phyloP scores from a whole-genome alignment of 1,140 invertebrate species.

The Rhopalosiphum maidis region DNA sequence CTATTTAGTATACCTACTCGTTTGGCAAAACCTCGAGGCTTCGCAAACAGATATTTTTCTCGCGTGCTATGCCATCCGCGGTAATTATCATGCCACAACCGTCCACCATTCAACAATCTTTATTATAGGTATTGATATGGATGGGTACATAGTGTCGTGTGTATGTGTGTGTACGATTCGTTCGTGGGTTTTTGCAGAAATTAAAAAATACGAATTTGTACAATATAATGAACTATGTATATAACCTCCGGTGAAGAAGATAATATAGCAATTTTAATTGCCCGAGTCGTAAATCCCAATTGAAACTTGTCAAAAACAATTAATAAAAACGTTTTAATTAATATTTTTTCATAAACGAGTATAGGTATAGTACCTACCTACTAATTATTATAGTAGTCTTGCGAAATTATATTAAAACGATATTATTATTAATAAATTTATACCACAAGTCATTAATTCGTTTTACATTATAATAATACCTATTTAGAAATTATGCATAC shows the following conservation, averaged over 20 bases:
- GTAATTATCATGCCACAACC: neutral
- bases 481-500: neutral
- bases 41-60: neutral
- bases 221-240: neutral
- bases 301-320: conserved; percentile 5
- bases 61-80: neutral
- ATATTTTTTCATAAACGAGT: neutral
- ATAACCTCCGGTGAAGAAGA: neutral
- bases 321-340: neutral
- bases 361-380: neutral
- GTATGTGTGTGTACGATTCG: neutral
- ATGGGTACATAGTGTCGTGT: neutral
- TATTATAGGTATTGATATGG: neutral
- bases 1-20: neutral
- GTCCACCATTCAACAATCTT: neutral
- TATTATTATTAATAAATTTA: neutral
- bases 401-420: neutral
- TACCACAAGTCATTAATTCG: neutral
- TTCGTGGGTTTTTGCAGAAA: neutral
- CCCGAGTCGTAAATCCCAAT: neutral
- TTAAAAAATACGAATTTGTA: neutral
- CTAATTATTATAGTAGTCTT: neutral
- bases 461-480: neutral
- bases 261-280: neutral
- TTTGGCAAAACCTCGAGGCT: neutral